A percentile compares a stretch with the other conserved stretches of the same genome.
These are phyloP conservation scores for Ommatoiulus sabulosus DNA, from an alignment of 2,888 invertebrate genomes.

Conservation along the genomic window DNA sequence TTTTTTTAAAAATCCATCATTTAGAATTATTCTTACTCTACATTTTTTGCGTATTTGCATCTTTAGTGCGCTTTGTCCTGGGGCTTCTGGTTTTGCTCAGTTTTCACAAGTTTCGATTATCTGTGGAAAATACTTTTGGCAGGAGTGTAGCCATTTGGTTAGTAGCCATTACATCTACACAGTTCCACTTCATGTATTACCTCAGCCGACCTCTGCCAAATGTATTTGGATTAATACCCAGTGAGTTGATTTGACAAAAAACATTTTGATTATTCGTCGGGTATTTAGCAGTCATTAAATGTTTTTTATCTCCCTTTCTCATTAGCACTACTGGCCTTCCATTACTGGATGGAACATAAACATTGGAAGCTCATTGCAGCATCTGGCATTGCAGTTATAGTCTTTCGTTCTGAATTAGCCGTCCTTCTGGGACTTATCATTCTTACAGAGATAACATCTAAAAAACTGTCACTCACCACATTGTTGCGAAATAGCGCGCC, in stretches of 20 bases:
- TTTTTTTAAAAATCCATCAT: no score
- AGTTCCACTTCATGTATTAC: slow-evolving; percentile 99
- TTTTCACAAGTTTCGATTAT: slow-evolving; percentile 79
- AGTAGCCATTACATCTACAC: slow-evolving; percentile 84
- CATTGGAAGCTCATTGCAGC: slow-evolving; percentile 81
- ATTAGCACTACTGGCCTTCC: slow-evolving; percentile 85
- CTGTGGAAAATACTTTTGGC: slow-evolving; percentile 84
- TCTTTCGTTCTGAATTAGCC: slow-evolving; percentile 90
- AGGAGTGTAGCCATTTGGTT: slow-evolving; percentile 83
- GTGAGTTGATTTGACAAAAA: slow-evolving; percentile 71
- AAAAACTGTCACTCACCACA: slow-evolving; percentile 75
- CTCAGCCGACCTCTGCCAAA: slow-evolving; percentile 94
- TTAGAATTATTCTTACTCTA: no score
- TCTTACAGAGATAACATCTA: slow-evolving; percentile 80
- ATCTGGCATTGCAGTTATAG: slow-evolving; percentile 88
- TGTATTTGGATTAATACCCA: slow-evolving; percentile 90
- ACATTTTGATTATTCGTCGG: no score
- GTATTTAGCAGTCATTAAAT: neutral
- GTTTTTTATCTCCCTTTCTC: slow-evolving; percentile 63
- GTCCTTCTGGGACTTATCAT: slow-evolving; percentile 88
- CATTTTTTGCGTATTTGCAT: neutral
- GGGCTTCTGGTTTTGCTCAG: slow-evolving; percentile 80
- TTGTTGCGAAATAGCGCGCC: slow-evolving; percentile 66
- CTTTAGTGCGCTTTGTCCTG: slow-evolving; percentile 84
- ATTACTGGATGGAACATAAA: slow-evolving; percentile 84